These are phyloP conservation scores for Microcebus lehilahytsara DNA, from an alignment of 2,113 vertebrate species.

Conservation along the genomic window DNA sequence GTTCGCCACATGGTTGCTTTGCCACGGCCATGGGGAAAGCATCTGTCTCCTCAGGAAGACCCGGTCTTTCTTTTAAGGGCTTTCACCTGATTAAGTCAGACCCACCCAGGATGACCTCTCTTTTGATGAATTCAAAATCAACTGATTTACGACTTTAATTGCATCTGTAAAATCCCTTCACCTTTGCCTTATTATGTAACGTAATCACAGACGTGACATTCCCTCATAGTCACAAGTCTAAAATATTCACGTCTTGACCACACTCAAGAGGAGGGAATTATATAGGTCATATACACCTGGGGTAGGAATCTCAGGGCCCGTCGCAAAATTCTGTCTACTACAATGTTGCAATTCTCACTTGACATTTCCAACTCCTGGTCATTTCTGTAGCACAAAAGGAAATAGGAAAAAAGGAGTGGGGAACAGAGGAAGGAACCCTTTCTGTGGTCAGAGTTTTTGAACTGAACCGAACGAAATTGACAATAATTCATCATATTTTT, in stretches of 20 bases:
- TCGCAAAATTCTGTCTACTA: background rate
- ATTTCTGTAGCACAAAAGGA: background rate
- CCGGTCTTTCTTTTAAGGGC: background rate
- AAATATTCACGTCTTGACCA: background rate
- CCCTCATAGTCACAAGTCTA: background rate
- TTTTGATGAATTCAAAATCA: background rate
- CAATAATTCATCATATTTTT: background rate
- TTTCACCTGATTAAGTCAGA: background rate
- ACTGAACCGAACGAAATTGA: background rate
- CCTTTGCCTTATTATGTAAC: background rate
- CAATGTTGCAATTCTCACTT: background rate
- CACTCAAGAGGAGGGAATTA: background rate
- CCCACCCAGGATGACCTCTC: background rate
- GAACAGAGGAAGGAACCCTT: background rate
- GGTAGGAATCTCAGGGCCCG: background rate
- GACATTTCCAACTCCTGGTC: background rate
- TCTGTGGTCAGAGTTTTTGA: background rate
- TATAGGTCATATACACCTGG: background rate
- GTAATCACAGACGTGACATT: background rate
- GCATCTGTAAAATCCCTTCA: background rate
- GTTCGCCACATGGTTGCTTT: background rate
- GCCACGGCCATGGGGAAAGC: background rate
- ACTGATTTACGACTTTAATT: background rate
- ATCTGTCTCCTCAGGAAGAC: background rate
- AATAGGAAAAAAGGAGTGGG: background rate